phyloP scores from a whole-genome alignment of 2,888 invertebrate genomes.

The Pycnomerus fuliginosus region DNA sequence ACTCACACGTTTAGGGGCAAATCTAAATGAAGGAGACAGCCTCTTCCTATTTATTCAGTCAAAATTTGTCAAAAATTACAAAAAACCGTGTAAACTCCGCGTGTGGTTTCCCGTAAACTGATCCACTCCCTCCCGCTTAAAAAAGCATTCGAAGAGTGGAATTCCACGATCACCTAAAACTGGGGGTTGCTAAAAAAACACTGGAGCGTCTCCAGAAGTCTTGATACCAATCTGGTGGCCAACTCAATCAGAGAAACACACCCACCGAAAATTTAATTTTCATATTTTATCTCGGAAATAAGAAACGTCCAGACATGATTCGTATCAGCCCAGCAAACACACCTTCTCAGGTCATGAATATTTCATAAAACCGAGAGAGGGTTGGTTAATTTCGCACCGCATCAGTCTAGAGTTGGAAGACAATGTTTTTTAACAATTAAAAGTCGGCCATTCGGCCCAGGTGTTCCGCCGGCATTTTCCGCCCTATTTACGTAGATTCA shows the following conservation, averaged over 20 bases:
- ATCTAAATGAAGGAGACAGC: slow-evolving; percentile 6
- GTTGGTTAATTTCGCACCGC: neutral
- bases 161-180: too few relatives aligned
- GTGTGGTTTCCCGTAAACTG: slow-evolving; percentile 23
- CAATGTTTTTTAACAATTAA: neutral
- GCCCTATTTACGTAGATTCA: slow-evolving; percentile 12
- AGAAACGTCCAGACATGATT: slow-evolving; percentile 1
- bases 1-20: too few relatives aligned
- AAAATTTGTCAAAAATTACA: slow-evolving; percentile 25
- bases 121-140: slow-evolving; percentile 8
- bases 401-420: neutral
- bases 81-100: slow-evolving; percentile 20
- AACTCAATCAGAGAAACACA: too few relatives aligned
- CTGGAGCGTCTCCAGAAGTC: too few relatives aligned
- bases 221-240: too few relatives aligned
- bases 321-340: slow-evolving; percentile 6
- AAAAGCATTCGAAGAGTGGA: too few relatives aligned
- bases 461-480: slow-evolving; percentile 13
- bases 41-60: slow-evolving; percentile 18
- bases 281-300: neutral
- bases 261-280: neutral
- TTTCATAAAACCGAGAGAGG: neutral
- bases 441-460: neutral
- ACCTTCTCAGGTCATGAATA: slow-evolving; percentile 3
- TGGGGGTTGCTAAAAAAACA: too few relatives aligned